Evolutionary conservation across 2,113 vertebrate genomes (phyloP), one percentile per base, ranked within the genome.

Genomic region (Psettodes erumei): DNA sequence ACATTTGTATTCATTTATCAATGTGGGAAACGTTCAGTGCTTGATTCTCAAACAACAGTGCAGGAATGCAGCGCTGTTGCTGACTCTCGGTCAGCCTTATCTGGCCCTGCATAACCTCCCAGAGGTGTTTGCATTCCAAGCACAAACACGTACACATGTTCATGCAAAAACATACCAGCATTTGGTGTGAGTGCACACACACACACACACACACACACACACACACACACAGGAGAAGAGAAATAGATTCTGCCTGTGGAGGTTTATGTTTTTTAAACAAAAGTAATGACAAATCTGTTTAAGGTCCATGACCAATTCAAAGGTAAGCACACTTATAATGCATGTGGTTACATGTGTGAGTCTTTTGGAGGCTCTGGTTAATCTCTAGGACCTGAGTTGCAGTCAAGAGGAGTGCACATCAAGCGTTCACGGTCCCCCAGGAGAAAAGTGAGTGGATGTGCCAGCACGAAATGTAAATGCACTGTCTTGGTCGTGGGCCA

Each of bases 1-100:
- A 28, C 47, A 32, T 50, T 42, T 16, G 58, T 28, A 50, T 43
- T 75, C 65, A 86, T 90, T 91, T 91, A 93, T 93, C 91, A 91
- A 88, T 92, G 91, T 94, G 92, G 91, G 93, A 93, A 94, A 88
- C 71, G 33, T 81, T 74, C 71, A 54, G 73, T 5, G 32, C 43
- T 27, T 18, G 81, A 84, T 89, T 93, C 91, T 90, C 90, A 93
- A 90, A 83, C 79, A 84, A 63, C 50, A 28, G 35, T 38, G 72
- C 54, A 72, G 89, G 90, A 91, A 93, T 90, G 86, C 48, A 71
- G 70, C 35, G 40, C 74, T 58, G 80, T 13, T 75, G 81, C 81
- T 85, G 84, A 84, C 83, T 79, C 68, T 51, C 51, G 72, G 59
- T 86, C 65, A 30, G 61, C 47, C 80, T 91, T 94, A 92, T 93